These are phyloP conservation scores for Ochropleura plecta DNA, from an alignment of 2,888 invertebrate genomes.

Conservation along the genomic window DNA sequence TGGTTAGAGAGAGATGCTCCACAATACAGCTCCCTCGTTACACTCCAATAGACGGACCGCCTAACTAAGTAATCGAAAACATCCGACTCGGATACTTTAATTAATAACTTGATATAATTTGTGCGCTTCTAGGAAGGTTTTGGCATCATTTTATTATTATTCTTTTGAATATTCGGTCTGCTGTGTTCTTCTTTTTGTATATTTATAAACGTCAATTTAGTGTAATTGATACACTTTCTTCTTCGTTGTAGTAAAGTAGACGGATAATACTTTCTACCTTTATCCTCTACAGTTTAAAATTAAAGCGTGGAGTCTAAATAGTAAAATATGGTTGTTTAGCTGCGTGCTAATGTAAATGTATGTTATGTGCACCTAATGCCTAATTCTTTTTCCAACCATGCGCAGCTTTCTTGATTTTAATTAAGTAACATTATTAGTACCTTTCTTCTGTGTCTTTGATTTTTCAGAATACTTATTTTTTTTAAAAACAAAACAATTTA, in stretches of 20 bases:
- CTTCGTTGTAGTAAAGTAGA: neutral
- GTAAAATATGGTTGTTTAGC: neutral
- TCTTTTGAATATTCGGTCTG: constrained; percentile 4
- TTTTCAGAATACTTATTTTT: no score
- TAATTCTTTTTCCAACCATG: neutral
- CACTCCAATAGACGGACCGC: constrained; percentile 18
- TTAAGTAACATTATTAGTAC: neutral
- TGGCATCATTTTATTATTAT: constrained; percentile 27
- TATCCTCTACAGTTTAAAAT: neutral
- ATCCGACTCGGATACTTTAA: constrained; percentile 19
- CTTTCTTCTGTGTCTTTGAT: neutral
- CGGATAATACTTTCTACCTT: neutral
- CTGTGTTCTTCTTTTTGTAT: neutral
- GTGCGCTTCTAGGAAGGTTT: constrained; percentile 25
- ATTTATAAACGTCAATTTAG: neutral
- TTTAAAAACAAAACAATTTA: neutral
- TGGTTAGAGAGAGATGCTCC: neutral
- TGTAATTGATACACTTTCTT: neutral
- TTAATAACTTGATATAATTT: constrained; percentile 40
- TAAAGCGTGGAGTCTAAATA: neutral
- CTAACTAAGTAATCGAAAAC: constrained; percentile 29
- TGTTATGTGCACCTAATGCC: neutral
- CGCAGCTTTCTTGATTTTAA: constrained; percentile 1
- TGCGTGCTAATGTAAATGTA: neutral
- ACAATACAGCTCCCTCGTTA: constrained; percentile 18